Evolutionary conservation across 2,888 invertebrate genomes (phyloP).

Genomic region (Entomobrya multifasciata): DNA sequence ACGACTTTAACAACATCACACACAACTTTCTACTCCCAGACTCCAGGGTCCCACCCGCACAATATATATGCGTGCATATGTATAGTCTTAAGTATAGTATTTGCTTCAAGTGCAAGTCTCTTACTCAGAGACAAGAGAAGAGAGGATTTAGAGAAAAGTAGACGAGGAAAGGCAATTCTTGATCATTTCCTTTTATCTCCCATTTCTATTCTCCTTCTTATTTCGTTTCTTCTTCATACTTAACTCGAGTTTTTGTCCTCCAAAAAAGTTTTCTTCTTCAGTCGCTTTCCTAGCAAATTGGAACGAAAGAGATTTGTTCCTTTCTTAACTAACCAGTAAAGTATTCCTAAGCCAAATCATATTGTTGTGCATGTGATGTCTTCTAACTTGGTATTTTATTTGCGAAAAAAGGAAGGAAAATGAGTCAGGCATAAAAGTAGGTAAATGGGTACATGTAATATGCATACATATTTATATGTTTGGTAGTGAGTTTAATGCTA

Average conservation of each 20-base stretch:
- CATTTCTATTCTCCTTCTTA: background rate
- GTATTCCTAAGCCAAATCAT: background rate
- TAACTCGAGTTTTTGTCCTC: background rate
- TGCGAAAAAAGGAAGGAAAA: too few relatives aligned
- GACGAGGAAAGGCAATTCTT: conserved; percentile 15
- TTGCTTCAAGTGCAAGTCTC: background rate
- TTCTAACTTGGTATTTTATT: too few relatives aligned
- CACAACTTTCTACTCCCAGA: background rate
- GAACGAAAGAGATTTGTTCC: conserved; percentile 2
- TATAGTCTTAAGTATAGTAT: background rate
- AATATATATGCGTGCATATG: background rate
- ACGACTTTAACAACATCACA: background rate
- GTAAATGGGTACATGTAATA: too few relatives aligned
- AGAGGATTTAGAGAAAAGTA: conserved; percentile 21
- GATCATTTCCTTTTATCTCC: conserved; percentile 18
- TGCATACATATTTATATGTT: too few relatives aligned
- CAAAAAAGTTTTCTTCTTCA: background rate
- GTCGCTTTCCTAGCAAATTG: conserved; percentile 11
- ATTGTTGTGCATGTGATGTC: too few relatives aligned
- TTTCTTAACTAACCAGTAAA: background rate
- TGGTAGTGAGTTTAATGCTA: too few relatives aligned
- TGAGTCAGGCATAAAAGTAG: too few relatives aligned
- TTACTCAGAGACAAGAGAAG: background rate
- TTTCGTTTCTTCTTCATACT: background rate
- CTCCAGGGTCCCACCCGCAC: background rate